Base-by-base conservation (phyloP, 1,140 invertebrate species). In the Eumaeus atala region DNA sequence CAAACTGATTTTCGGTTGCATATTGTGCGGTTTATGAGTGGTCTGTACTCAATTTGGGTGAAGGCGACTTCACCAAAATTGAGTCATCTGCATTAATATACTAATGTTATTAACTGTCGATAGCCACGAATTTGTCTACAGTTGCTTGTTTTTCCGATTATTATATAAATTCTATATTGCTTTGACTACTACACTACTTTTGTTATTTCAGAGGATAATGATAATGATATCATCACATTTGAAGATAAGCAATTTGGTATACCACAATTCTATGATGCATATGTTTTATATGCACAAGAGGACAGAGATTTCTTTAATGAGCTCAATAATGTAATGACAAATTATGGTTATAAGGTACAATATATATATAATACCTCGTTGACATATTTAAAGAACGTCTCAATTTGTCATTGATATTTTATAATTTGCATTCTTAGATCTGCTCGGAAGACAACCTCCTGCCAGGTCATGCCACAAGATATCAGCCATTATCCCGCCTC, bases 401-500 rank as follows among this genome's bases (percentile, higher is more conserved):
- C 1, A 9, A 14, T 12, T 11, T 16, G 12, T 44, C 14, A 16
- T 44, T 44, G n/a, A 38, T 38, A 4, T 9, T 18, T 50, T 42
- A n/a, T 9, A 51, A 9, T 38, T 16, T 56, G 52, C n/a, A 17
- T 58, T 34, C 48, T 0, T 64, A 85, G 82, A 28, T 85, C 11
- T 85, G 73, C 71, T 87, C 82, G 17, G 74, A 79, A 84, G 66
- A 77, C 72, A 50, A 89, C 85, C 68, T 91, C 84, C 66, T 91
- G 81, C 60, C 93, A 74, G 80, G 80, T 0, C 70, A 76, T 49
- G 58, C 64, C 14, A 79, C 74, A 6, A 64, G 93, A 66, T 91
- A 94, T 67, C 90, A 92, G 51, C 91, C 92, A 6, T 89, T 95
- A 10, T 90, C 93, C 48, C 89, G 89, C 60, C 84, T 96, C 12